Conservation (phyloP, 2,797 vertebrate species). For the Hirundo rustica region DNA sequence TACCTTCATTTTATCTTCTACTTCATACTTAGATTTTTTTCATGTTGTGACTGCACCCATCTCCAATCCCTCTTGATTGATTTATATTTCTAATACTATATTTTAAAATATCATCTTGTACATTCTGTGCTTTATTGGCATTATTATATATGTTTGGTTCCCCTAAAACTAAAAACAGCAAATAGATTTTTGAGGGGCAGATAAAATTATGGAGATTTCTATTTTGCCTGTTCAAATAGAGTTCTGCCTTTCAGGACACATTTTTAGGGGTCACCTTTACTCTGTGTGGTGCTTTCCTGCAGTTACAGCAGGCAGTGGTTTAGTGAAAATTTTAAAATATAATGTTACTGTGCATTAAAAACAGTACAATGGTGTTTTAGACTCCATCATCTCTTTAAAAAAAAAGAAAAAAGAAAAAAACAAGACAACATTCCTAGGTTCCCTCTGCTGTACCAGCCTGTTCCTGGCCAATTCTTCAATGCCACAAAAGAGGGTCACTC, state of each 20-base stretch:
- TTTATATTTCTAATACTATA: not conserved
- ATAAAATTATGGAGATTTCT: not conserved
- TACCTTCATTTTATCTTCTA: not conserved
- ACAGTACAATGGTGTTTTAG: not conserved
- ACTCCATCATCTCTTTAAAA: not conserved
- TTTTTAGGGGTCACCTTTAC: conserved; percentile 5
- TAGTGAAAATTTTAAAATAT: conserved; percentile 38
- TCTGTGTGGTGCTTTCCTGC: conserved; percentile 1
- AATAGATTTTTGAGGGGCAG: not conserved
- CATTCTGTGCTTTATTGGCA: not conserved
- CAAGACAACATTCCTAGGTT: not conserved
- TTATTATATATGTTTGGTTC: not conserved
- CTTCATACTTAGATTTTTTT: not conserved
- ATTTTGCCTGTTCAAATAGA: not conserved
- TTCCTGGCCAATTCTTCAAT: not conserved
- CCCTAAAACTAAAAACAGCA: conserved; percentile 18
- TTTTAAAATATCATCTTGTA: conserved; percentile 5
- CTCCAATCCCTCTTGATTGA: not conserved
- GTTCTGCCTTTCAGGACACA: not conserved
- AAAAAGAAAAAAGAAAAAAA: not conserved
- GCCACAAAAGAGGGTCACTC: not conserved
- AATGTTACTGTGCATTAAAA: not conserved
- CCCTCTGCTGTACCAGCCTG: not conserved
- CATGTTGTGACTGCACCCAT: not conserved
- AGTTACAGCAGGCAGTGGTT: not conserved